phyloP scores from a whole-genome alignment of 30 jellyfish, hydroid and myxozoan species.

The Hydractinia symbiolongicarpus region DNA sequence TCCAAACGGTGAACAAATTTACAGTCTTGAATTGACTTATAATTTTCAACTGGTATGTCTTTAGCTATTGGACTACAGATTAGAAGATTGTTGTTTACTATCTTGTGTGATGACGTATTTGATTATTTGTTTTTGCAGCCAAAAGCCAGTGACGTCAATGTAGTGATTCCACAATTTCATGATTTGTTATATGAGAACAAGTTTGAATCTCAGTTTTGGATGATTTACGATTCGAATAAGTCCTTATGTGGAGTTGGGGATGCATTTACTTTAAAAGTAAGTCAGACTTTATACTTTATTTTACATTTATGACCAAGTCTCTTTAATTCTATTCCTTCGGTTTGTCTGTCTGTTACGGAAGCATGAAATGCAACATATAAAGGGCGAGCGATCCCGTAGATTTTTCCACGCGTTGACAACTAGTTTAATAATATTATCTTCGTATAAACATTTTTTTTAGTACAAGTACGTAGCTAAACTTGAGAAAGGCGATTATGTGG shows the following conservation, averaged over 20 bases:
- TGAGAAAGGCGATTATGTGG: constrained; percentile 33
- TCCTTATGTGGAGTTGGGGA: constrained; percentile 58
- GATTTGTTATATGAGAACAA: constrained; percentile 74
- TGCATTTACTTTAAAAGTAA: constrained; percentile 84
- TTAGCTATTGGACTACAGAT: not conserved
- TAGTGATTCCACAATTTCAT: constrained; percentile 63
- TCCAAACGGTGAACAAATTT: constrained; percentile 60
- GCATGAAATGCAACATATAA: too few relatives aligned
- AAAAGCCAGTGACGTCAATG: constrained; percentile 59
- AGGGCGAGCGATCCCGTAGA: too few relatives aligned
- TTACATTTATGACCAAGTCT: too few relatives aligned
- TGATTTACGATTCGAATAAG: constrained; percentile 70
- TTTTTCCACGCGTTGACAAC: too few relatives aligned
- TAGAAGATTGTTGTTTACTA: not conserved
- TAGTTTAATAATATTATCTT: not conserved
- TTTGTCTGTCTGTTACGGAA: too few relatives aligned
- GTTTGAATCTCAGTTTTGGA: constrained; percentile 79
- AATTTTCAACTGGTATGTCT: constrained; percentile 57
- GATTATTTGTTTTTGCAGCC: constrained; percentile 34
- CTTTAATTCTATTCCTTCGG: too few relatives aligned
- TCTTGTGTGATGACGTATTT: not conserved
- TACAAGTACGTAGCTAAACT: not conserved
- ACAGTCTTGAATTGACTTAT: constrained; percentile 55
- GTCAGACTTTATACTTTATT: not conserved
- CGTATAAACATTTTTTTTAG: not conserved